Percentiles rank a stretch among this genome's conserved stretches.
Conservation (phyloP, 2,888 invertebrate species). For the Acholoe squamosa region DNA sequence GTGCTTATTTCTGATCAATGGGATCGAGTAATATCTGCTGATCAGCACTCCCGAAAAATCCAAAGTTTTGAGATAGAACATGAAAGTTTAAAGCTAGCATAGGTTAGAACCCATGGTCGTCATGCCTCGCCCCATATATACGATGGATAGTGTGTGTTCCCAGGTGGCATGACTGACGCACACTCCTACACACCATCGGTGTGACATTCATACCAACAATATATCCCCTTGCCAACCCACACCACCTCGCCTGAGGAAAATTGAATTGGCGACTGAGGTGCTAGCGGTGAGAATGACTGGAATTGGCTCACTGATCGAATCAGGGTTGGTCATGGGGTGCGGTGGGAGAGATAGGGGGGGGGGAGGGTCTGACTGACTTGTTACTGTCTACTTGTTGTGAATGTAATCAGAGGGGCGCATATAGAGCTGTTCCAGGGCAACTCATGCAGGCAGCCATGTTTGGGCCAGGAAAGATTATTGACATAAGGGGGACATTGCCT, state of each 20-base stretch:
- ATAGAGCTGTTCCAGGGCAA: background rate
- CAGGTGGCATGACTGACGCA: background rate
- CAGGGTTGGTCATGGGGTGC: background rate
- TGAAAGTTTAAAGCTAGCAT: no score
- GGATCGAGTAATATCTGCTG: no score
- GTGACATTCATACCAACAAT: slow-evolving; percentile 48
- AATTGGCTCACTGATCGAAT: slow-evolving; percentile 45
- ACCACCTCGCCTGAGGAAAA: background rate
- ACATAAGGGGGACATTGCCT: no score
- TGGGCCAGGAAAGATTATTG: no score
- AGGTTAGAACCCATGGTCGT: no score
- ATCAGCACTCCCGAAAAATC: no score
- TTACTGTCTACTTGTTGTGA: slow-evolving; percentile 33
- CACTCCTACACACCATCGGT: background rate
- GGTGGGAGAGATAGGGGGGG: background rate
- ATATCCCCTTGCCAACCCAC: slow-evolving; percentile 4
- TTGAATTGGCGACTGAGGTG: slow-evolving; percentile 40
- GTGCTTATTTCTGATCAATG: no score
- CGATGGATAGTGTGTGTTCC: background rate
- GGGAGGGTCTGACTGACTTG: background rate
- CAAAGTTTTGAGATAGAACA: no score
- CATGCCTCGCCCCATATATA: background rate
- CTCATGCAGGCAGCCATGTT: no score
- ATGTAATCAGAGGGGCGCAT: background rate
- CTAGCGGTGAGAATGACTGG: background rate